These are phyloP conservation scores for Mesoligia furuncula DNA, from an alignment of 2,888 invertebrate species.

Conservation along the genomic window DNA sequence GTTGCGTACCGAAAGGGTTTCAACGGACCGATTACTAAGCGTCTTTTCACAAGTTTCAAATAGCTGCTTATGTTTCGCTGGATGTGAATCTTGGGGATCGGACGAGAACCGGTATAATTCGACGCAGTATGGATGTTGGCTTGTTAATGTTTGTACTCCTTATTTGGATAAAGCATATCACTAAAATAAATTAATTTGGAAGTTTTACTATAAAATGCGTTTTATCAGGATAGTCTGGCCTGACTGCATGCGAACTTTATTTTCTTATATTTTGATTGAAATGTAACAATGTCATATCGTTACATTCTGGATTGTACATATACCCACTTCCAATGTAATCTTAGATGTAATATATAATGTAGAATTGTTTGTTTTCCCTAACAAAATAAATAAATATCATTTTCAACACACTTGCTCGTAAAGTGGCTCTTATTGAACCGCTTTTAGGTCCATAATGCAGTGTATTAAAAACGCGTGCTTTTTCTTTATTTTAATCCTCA, in stretches of 20 bases:
- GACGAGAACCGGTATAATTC: neutral
- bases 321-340: no score
- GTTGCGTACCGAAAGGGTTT: neutral
- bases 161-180: neutral
- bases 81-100: no score
- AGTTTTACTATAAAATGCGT: neutral
- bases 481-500: no score
- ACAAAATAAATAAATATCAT: no score
- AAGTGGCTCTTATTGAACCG: no score
- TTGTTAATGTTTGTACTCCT: neutral
- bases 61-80: neutral
- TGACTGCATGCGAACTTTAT: conserved; percentile 23
- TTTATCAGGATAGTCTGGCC: conserved; percentile 11
- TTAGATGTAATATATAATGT: no score
- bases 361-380: no score
- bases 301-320: no score
- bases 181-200: neutral
- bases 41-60: neutral
- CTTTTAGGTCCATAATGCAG: no score
- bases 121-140: neutral
- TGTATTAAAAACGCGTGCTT: no score
- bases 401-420: no score
- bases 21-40: no score
- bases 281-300: neutral
- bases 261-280: neutral